Base-by-base conservation (phyloP, 1,140 invertebrate species). In the Apis florea region DNA sequence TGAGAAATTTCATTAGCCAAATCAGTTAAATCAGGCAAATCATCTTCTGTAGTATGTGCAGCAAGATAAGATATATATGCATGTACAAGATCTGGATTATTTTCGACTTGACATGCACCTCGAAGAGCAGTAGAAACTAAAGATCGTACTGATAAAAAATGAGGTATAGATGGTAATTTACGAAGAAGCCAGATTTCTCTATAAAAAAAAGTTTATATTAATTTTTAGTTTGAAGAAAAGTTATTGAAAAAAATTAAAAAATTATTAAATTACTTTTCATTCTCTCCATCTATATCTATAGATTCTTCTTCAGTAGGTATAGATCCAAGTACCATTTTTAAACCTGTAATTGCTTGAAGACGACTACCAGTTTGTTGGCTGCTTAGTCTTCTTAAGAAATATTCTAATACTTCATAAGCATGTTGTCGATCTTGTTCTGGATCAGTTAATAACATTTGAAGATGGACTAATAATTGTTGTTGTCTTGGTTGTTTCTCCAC, bases 51-150 rank as follows among this genome's bases (percentile, higher is more conserved):
- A 1, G 96, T 96, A 93, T 98, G 96, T 2, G 95, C 93, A 0
- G 97, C 96, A 17, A 99, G 95, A 92, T 98, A 99, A 40, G 95
- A 95, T 40, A 99, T 96, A 91, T 99, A 99, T n/a, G 96, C 96
- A 78, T 97, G 96, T n/a, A 99, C 95, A 69, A 97, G 94, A 12
- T 94, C 93, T 0, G 97, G 97, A 89, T 97, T 96, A 86, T 98
- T 98, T 93, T 99, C 98, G 54, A 98, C 97, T 86, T 98, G 96
- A 90, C 98, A 97, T 10, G 98, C 98, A 79, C 97, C 95, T 40
- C 97, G 94, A 2, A 98, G 91, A 13, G 96, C 96, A 8, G 95
- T 94, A 53, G 97, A 95, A 19, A 97, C 95, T 64, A 96, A 95
- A 3, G 94, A 94, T 40, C 96, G 95, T 13, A 97, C 95, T 17